Conservation (phyloP, 2,888 invertebrate genomes). For the Drosophila crucigera region DNA sequence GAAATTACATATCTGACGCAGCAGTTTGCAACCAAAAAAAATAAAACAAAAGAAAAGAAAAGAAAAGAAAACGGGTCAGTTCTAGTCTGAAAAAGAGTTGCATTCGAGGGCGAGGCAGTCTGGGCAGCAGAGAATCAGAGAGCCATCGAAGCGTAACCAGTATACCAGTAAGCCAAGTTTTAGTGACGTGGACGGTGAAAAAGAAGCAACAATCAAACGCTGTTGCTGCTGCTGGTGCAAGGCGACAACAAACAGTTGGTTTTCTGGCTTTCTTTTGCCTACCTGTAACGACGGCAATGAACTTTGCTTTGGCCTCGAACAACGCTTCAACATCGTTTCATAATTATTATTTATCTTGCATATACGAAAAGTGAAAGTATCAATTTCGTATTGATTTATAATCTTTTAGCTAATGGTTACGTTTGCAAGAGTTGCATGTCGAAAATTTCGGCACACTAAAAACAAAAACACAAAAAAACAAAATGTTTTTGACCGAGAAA, state of each 20-base stretch:
- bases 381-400: slow-evolving; percentile 29
- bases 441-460: slow-evolving; percentile 13
- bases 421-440: slow-evolving; percentile 19
- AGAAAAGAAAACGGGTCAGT: slow-evolving; percentile 67
- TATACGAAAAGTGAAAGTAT: slow-evolving; percentile 60
- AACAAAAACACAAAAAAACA: neutral
- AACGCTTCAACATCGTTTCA: slow-evolving; percentile 50
- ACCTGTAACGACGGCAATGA: slow-evolving; percentile 64
- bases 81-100: slow-evolving; percentile 48
- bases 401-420: slow-evolving; percentile 19
- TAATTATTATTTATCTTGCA: slow-evolving; percentile 45
- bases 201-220: slow-evolving; percentile 21
- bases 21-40: slow-evolving; percentile 43
- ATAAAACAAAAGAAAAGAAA: slow-evolving; percentile 27
- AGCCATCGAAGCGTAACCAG: slow-evolving; percentile 70
- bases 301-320: slow-evolving; percentile 51
- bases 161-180: slow-evolving; percentile 46
- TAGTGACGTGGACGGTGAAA: slow-evolving; percentile 73
- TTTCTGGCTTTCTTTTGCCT: slow-evolving; percentile 67
- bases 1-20: slow-evolving; percentile 39
- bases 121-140: slow-evolving; percentile 5
- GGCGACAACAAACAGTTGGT: slow-evolving; percentile 9
- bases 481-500: slow-evolving; percentile 20
- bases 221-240: slow-evolving; percentile 1
- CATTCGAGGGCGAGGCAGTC: slow-evolving; percentile 36